A percentile compares a stretch with the other conserved stretches of the same genome.
Conservation (phyloP, 92 coral and sea anemone genomes). For the Blastomussa wellsi region DNA sequence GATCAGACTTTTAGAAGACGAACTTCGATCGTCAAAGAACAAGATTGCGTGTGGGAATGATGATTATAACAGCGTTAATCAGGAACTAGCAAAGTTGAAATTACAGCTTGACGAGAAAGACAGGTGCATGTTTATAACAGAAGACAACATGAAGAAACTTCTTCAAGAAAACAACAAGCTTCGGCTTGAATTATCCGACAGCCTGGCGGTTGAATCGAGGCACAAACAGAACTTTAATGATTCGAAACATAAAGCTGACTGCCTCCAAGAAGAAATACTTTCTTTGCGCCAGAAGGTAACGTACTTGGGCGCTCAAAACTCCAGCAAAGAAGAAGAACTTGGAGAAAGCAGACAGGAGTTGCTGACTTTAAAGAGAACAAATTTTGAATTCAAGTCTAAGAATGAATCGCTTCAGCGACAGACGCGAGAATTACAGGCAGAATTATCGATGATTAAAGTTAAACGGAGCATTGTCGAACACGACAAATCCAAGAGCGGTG, state of each 20-base stretch:
- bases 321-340: conserved; percentile 61
- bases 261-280: conserved; percentile 58
- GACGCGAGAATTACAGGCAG: conserved; percentile 53
- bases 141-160: conserved; percentile 45
- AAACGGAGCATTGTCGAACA: neutral
- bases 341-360: conserved; percentile 52
- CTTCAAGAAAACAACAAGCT: conserved; percentile 66
- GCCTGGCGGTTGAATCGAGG: conserved; percentile 51
- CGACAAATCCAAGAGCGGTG: neutral
- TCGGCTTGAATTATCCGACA: conserved; percentile 54
- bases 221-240: conserved; percentile 58
- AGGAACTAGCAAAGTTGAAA: conserved; percentile 36
- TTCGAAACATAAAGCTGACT: conserved; percentile 56
- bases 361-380: conserved; percentile 51
- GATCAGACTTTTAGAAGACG: conserved; percentile 40
- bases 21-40: conserved; percentile 35
- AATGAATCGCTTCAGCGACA: conserved; percentile 64
- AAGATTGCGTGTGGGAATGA: conserved; percentile 30
- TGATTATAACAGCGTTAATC: conserved; percentile 34
- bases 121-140: conserved; percentile 48
- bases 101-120: conserved; percentile 59
- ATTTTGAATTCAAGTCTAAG: conserved; percentile 58
- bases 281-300: conserved; percentile 62
- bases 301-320: conserved; percentile 58
- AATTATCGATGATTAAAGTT: conserved; percentile 37